A percentile compares a stretch with the other conserved stretches of the same genome.
Conservation (phyloP, 2,888 invertebrate species). For the Pseudanteris insignis region DNA sequence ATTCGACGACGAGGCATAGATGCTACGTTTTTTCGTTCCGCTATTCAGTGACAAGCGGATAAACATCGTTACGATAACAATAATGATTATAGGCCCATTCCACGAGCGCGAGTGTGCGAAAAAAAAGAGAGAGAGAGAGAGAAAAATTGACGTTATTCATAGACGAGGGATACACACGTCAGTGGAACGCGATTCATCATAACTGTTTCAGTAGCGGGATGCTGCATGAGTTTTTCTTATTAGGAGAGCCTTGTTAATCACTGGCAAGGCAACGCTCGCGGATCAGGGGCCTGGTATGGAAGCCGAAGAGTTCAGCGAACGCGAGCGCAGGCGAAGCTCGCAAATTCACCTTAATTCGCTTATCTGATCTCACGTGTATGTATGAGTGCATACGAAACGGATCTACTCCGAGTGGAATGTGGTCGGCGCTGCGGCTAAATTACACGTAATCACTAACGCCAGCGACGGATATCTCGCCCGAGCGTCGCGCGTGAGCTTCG, state of each 20-base stretch:
- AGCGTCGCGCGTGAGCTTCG: too few relatives aligned
- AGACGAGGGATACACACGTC: constrained; percentile 44
- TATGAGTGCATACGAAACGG: constrained; percentile 16
- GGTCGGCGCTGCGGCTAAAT: constrained; percentile 26
- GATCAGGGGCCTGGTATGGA: constrained; percentile 27
- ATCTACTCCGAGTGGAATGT: constrained; percentile 37
- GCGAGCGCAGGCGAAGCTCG: constrained; percentile 15
- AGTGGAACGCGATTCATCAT: constrained; percentile 55
- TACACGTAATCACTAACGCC: constrained; percentile 17
- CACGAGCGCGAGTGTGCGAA: constrained; percentile 8
- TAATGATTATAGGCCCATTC: constrained; percentile 9
- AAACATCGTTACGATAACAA: too few relatives aligned
- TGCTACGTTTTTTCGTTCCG: too few relatives aligned
- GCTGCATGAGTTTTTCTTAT: constrained; percentile 61
- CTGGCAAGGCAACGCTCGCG: constrained; percentile 37
- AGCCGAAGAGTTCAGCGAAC: constrained; percentile 42
- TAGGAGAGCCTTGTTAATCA: constrained; percentile 63
- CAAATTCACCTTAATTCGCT: constrained; percentile 28
- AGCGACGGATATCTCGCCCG: constrained; percentile 17
- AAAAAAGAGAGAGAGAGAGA: too few relatives aligned
- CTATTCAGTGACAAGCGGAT: too few relatives aligned
- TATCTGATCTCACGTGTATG: constrained; percentile 18
- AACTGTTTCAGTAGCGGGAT: constrained; percentile 65
- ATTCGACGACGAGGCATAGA: too few relatives aligned
- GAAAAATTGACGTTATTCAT: constrained; percentile 10